phyloP scores from a whole-genome alignment of 2,113 vertebrate species.

The Pteruthius melanotis region DNA sequence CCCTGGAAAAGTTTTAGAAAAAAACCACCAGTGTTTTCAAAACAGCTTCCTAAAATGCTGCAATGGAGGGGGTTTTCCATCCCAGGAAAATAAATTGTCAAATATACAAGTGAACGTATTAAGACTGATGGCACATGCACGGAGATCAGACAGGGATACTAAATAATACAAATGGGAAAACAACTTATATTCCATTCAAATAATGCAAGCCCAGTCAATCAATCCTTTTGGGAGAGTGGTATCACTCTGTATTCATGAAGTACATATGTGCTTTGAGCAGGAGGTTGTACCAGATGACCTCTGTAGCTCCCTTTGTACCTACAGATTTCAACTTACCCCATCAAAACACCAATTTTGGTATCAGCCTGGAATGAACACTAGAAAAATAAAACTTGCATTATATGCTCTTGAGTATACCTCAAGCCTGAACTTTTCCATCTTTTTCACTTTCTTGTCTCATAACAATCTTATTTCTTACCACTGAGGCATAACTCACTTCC shows the following conservation, averaged over 20 bases:
- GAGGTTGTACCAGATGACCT: neutral
- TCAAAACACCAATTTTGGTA: neutral
- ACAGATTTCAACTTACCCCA: neutral
- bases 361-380: neutral
- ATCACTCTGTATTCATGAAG: neutral
- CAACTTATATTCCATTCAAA: neutral
- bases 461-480: neutral
- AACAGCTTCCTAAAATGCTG: neutral
- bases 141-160: neutral
- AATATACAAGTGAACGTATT: neutral
- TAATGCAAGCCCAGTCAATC: neutral
- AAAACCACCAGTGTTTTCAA: neutral
- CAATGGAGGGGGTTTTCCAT: neutral
- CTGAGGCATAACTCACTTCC: neutral
- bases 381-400: neutral
- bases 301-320: neutral
- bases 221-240: neutral
- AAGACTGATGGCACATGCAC: neutral
- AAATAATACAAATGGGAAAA: slow-evolving; percentile 21
- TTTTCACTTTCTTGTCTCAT: neutral
- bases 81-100: neutral
- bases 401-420: neutral
- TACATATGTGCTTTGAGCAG: neutral
- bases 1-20: neutral
- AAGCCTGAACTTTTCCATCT: neutral